A percentile compares a stretch with the other conserved stretches of the same genome.
Evolutionary conservation across 2,113 vertebrate genomes (phyloP).

Genomic region (Sialia sialis): DNA sequence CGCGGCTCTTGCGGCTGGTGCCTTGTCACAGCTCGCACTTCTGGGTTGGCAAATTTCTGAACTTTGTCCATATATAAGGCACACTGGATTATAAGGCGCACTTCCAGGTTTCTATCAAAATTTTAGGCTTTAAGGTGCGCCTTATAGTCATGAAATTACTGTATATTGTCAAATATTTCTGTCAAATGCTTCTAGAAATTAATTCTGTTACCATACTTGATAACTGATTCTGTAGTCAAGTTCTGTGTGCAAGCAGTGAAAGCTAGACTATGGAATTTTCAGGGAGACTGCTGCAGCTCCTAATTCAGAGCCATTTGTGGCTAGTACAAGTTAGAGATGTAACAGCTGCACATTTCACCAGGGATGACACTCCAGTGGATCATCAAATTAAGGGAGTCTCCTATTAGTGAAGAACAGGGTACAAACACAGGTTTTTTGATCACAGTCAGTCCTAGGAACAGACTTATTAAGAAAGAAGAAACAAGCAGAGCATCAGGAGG

Average conservation of each 20-base stretch:
- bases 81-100: too few species aligned
- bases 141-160: too few species aligned
- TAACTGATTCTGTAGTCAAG: neutral
- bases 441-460: neutral
- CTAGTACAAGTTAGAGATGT: neutral
- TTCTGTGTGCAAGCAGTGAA: neutral
- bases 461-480: neutral
- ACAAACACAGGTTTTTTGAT: neutral
- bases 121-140: too few species aligned
- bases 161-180: neutral
- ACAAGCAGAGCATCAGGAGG: neutral
- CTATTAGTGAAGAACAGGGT: neutral
- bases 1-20: too few species aligned
- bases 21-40: too few species aligned
- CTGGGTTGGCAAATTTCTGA: too few species aligned
- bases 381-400: neutral
- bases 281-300: neutral
- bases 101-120: too few species aligned
- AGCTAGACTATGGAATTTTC: neutral
- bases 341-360: neutral
- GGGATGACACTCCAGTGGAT: neutral
- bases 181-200: neutral
- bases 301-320: neutral
- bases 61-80: too few species aligned
- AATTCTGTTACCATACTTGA: neutral